Percentiles rank a stretch among this genome's conserved stretches.
Conservation (phyloP, 2,113 vertebrate genomes). For the Sterrhoptilus dennistouni region DNA sequence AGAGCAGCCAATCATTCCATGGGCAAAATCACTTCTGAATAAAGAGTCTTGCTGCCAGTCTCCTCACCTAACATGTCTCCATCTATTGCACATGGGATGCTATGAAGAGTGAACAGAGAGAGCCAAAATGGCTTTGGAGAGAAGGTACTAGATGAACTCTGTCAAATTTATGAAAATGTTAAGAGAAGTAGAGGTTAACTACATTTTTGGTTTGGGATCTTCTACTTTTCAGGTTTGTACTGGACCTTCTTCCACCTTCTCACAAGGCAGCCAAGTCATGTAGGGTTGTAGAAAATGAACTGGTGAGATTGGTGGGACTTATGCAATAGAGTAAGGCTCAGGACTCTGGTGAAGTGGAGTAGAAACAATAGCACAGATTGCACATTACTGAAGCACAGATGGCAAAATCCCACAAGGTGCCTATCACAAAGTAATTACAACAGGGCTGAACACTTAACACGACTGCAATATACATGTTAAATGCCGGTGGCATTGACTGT, state of each 20-base stretch:
- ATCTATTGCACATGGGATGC: not conserved
- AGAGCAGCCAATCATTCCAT: not conserved
- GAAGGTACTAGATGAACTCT: not conserved
- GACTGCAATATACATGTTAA: not conserved
- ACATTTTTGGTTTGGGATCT: not conserved
- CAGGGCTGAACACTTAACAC: not conserved
- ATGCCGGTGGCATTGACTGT: not conserved
- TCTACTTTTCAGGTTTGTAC: not conserved
- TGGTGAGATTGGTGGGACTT: not conserved
- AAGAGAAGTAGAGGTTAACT: not conserved
- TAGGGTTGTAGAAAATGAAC: not conserved
- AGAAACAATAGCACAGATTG: not conserved
- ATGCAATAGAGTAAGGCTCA: not conserved
- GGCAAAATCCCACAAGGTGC: conserved; percentile 11
- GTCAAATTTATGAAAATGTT: not conserved
- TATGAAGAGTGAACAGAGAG: not conserved
- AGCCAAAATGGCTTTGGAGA: not conserved
- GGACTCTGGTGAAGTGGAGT: not conserved
- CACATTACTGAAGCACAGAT: not conserved
- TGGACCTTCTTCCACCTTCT: not conserved
- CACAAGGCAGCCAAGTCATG: not conserved
- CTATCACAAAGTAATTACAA: conserved; percentile 7
- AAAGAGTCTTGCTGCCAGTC: not conserved
- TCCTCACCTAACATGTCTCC: not conserved
- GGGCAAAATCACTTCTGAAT: not conserved